phyloP scores from a whole-genome alignment of 2,797 vertebrate species.

The Chanos chanos region DNA sequence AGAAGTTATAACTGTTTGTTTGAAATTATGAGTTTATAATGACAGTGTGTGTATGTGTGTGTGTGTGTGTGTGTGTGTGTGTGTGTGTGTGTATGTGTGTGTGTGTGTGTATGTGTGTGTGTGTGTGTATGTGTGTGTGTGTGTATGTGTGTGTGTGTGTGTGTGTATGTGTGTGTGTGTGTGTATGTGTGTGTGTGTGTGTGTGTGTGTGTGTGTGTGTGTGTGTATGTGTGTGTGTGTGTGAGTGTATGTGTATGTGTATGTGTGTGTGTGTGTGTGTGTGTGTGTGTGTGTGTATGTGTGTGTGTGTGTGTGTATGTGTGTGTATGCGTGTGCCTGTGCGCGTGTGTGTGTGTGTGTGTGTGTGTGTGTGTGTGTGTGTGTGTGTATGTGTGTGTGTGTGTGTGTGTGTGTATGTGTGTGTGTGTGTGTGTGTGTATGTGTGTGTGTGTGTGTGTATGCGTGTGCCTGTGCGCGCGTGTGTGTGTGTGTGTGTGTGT shows the following conservation, averaged over 20 bases:
- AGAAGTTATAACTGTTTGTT: background rate
- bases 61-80: background rate
- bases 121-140: background rate
- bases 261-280: constrained; percentile 6
- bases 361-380: background rate
- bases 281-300: background rate
- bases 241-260: background rate
- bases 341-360: background rate
- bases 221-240: constrained; percentile 1
- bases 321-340: no score
- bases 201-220: background rate
- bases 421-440: background rate
- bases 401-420: background rate
- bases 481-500: constrained; percentile 18
- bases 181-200: constrained; percentile 1
- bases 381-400: no score
- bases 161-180: background rate
- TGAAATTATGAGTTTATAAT: background rate
- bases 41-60: background rate
- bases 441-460: background rate
- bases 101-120: background rate
- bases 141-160: background rate
- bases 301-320: constrained; percentile 4
- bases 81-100: constrained; percentile 1
- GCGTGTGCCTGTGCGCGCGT: no score